Evolutionary conservation across 2,113 vertebrate genomes (phyloP), one percentile per base, ranked within the genome.

Genomic region (Callospermophilus lateralis): DNA sequence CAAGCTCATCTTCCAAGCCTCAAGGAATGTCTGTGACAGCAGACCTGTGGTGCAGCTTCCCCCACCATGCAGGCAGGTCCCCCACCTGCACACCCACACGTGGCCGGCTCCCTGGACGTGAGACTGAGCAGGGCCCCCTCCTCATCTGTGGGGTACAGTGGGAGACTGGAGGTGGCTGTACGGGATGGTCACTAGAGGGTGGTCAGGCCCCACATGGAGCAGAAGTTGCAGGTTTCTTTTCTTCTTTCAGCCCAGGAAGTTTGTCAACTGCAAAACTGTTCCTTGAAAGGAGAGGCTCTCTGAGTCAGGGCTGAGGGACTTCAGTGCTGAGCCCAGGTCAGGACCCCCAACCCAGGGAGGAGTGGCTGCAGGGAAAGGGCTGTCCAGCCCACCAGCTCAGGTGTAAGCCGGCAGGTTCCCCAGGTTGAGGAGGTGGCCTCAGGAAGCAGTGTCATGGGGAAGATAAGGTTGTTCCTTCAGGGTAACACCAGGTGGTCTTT

Each of bases 381-480:
- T 77, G 8, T 13, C 3, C 20, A 28, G 37, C 34, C 3, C 11
- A 34, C 32, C 19, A 20, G 81, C 22, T 26, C 13, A 2, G 0
- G 51, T 15, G 30, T 26, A 45, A 79, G 73, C 63, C 0, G 9
- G 39, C 7, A 34, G 74, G 7, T 22, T 39, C 53, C 51, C 63
- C 34, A 5, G 0, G 30, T 53, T n/a, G 16, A 61, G 65, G 7
- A 16, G 39, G 63, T 55, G 55, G 55, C 55, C 63, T 19, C 10
- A 13, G 39, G 51, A 78, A 13, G 34, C 0, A 0, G 55, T 0
- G 2, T 45, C 68, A 0, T 8, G 42, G 34, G 26, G n/a, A 22
- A 28, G 28, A 28, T 34, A 83, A 72, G 39, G 24, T 53, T n/a
- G 45, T 10, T 78, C 55, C 74, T 91, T 78, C 42, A 65, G 72